These are phyloP conservation scores for Taxidea taxus DNA, from an alignment of 2,113 vertebrate species.

Conservation along the genomic window DNA sequence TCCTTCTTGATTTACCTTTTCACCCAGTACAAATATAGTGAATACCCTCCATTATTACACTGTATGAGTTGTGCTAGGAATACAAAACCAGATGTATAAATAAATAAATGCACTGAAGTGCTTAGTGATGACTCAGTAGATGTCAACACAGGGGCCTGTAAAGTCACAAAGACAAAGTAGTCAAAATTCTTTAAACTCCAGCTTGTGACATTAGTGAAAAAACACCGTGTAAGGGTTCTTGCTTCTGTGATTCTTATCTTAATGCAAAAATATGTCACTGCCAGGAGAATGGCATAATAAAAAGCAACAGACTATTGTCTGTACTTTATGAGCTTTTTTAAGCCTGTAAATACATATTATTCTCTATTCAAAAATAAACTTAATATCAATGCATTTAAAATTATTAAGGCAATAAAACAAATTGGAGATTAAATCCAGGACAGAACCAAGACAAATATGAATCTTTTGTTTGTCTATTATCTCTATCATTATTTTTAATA, in stretches of 20 bases:
- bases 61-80: not conserved
- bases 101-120: not conserved
- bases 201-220: not conserved
- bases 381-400: not conserved
- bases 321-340: not conserved
- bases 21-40: not conserved
- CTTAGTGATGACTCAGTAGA: not conserved
- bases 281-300: not conserved
- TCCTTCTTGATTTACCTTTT: not conserved
- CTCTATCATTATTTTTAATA: not conserved
- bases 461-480: not conserved
- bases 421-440: not conserved
- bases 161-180: not conserved
- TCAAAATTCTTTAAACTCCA: not conserved
- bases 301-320: not conserved
- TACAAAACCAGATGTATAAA: not conserved
- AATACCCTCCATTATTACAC: not conserved
- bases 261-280: not conserved
- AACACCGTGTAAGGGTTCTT: not conserved
- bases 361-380: slow-evolving; percentile 11
- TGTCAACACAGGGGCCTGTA: not conserved
- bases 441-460: not conserved
- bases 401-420: not conserved
- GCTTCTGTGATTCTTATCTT: not conserved
- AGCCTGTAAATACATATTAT: not conserved